Percentiles rank a stretch among this genome's conserved stretches.
phyloP scores from a whole-genome alignment of 2,797 vertebrate species.

The Peromyscus attwateri region DNA sequence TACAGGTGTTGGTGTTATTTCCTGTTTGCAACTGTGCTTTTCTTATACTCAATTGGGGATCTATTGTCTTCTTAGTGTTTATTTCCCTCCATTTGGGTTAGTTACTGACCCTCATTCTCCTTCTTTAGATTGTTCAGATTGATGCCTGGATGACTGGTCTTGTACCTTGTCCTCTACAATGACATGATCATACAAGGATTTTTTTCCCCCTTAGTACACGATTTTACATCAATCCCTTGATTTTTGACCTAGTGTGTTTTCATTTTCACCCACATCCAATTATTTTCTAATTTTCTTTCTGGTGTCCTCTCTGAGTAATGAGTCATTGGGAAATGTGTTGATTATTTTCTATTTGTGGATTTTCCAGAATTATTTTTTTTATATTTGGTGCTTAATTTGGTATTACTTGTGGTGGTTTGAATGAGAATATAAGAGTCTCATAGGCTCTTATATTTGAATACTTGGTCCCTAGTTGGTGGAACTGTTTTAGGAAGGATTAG shows the following conservation, averaged over 20 bases:
- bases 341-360: slow-evolving; percentile 27
- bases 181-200: background rate
- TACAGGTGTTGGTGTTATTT: too few relatives aligned
- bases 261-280: background rate
- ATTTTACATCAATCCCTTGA: background rate
- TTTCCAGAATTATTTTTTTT: slow-evolving; percentile 43
- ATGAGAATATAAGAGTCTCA: background rate
- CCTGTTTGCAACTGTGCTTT: too few relatives aligned
- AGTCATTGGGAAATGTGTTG: slow-evolving; percentile 14
- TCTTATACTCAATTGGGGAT: too few relatives aligned
- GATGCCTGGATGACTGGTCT: too few relatives aligned
- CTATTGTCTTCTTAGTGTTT: background rate
- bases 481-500: background rate
- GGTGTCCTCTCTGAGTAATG: background rate
- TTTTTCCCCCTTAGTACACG: background rate
- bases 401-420: background rate
- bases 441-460: background rate
- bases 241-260: background rate
- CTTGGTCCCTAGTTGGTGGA: background rate
- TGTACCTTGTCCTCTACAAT: slow-evolving; percentile 4
- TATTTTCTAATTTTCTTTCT: slow-evolving; percentile 42
- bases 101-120: background rate
- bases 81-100: background rate
- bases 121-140: background rate
- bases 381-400: slow-evolving; percentile 8